A percentile compares a stretch with the other conserved stretches of the same genome.
Evolutionary conservation across 2,113 vertebrate species (phyloP).

Genomic region (Campylomormyrus numenius): DNA sequence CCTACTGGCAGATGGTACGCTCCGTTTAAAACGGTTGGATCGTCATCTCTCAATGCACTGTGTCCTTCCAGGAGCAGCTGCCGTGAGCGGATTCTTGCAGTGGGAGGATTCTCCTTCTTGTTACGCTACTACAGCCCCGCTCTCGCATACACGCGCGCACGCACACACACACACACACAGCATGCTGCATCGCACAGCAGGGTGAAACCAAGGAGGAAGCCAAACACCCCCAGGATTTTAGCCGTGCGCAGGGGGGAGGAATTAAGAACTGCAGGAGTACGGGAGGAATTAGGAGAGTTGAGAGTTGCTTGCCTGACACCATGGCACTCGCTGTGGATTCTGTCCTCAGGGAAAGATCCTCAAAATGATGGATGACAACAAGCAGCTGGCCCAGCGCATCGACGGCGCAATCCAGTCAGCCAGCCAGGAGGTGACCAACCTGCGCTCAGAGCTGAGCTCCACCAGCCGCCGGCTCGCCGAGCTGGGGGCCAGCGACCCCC

Average conservation of each 20-base stretch:
- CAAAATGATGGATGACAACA: conserved; percentile 93
- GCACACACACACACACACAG: neutral
- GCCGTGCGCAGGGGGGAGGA: conserved; percentile 19
- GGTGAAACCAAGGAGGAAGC: conserved; percentile 20
- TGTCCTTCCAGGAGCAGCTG: conserved; percentile 64
- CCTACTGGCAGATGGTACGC: conserved; percentile 59
- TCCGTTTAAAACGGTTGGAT: conserved; percentile 65
- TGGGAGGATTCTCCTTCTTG: conserved; percentile 37
- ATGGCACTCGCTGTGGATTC: conserved; percentile 77
- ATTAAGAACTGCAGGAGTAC: conserved; percentile 30
- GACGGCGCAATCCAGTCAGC: conserved; percentile 87
- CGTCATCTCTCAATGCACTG: conserved; percentile 60
- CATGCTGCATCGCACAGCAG: conserved; percentile 19
- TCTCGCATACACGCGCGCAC: neutral
- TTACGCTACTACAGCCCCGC: neutral
- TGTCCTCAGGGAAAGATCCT: conserved; percentile 82
- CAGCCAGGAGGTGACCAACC: conserved; percentile 84
- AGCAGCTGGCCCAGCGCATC: conserved; percentile 80
- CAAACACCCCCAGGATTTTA: conserved; percentile 19
- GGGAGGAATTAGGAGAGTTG: conserved; percentile 21
- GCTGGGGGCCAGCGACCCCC: conserved; percentile 66
- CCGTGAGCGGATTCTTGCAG: conserved; percentile 53
- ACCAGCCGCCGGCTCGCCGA: conserved; percentile 82
- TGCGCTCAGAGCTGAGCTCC: conserved; percentile 81
- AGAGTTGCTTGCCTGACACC: conserved; percentile 60